Conservation (phyloP, 1,140 invertebrate species). For the Drosophila eugracilis region DNA sequence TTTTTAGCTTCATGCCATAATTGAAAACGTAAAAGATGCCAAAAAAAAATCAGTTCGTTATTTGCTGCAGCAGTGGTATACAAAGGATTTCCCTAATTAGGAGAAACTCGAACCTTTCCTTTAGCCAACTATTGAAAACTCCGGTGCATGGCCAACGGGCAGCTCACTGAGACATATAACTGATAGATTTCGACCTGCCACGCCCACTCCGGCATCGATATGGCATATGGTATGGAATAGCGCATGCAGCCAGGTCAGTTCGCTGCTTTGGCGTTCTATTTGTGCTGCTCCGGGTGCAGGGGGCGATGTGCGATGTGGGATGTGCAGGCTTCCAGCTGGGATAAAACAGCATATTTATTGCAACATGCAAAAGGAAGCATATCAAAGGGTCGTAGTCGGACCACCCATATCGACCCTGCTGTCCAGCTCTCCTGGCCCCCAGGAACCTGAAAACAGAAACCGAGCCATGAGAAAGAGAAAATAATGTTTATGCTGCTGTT, state of each 20-base stretch:
- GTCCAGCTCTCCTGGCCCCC: constrained; percentile 1
- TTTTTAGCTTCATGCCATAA: neutral
- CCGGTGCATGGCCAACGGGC: constrained; percentile 6
- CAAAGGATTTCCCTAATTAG: constrained; percentile 42
- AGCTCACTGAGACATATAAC: constrained; percentile 28
- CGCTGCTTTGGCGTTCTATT: constrained; percentile 35
- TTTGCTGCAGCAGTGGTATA: constrained; percentile 4
- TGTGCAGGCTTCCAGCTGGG: constrained; percentile 37
- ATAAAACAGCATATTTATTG: constrained; percentile 83
- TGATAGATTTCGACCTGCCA: constrained; percentile 14
- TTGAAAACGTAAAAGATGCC: neutral
- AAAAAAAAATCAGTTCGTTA: neutral
- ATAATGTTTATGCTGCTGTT: constrained; percentile 82
- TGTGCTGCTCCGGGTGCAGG: constrained; percentile 14
- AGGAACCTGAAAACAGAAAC: constrained; percentile 45
- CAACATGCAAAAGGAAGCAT: constrained; percentile 78
- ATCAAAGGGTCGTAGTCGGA: constrained; percentile 57
- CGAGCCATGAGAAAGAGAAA: constrained; percentile 67
- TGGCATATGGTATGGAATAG: neutral
- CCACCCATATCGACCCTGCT: neutral
- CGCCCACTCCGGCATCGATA: constrained; percentile 5
- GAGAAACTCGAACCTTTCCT: constrained; percentile 34
- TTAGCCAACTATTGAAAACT: constrained; percentile 3
- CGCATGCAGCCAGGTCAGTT: constrained; percentile 34
- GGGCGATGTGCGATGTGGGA: neutral